These are phyloP conservation scores for Ashinkailepas kermadecensis DNA, from an alignment of 2,888 invertebrate species.

Conservation along the genomic window DNA sequence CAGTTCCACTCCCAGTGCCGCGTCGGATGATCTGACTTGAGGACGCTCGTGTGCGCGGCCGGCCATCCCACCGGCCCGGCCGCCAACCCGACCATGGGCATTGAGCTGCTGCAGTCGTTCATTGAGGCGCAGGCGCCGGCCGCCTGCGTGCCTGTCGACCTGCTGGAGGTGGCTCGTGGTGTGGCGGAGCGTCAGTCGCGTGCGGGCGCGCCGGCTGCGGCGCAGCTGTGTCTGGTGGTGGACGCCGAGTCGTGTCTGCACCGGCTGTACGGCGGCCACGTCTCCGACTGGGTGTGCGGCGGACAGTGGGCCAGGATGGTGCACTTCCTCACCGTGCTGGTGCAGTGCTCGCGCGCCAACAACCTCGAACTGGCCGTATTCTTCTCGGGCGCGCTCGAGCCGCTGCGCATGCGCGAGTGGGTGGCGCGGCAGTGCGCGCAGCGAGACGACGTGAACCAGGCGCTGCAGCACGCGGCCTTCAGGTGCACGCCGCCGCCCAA, in stretches of 20 bases:
- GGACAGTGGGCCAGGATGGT: conserved; percentile 92
- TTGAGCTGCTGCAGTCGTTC: conserved; percentile 72
- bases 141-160: conserved; percentile 64
- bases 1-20: too few relatives aligned
- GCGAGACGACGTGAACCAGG: conserved; percentile 67
- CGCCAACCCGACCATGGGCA: conserved; percentile 54
- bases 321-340: conserved; percentile 71
- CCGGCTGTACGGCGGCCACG: conserved; percentile 82
- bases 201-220: conserved; percentile 35
- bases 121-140: conserved; percentile 64
- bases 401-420: conserved; percentile 62
- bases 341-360: conserved; percentile 63
- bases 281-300: conserved; percentile 91
- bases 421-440: conserved; percentile 62
- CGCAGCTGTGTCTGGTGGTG: conserved; percentile 61
- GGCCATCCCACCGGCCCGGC: too few relatives aligned
- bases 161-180: conserved; percentile 68
- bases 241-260: conserved; percentile 88
- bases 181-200: conserved; percentile 49
- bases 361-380: conserved; percentile 73
- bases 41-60: too few relatives aligned
- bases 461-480: conserved; percentile 69
- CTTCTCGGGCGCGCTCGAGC: conserved; percentile 76
- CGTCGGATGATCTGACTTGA: too few relatives aligned
- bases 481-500: conserved; percentile 90